These are phyloP conservation scores for Ameiurus melas DNA, from an alignment of 2,113 vertebrate species.

Conservation along the genomic window DNA sequence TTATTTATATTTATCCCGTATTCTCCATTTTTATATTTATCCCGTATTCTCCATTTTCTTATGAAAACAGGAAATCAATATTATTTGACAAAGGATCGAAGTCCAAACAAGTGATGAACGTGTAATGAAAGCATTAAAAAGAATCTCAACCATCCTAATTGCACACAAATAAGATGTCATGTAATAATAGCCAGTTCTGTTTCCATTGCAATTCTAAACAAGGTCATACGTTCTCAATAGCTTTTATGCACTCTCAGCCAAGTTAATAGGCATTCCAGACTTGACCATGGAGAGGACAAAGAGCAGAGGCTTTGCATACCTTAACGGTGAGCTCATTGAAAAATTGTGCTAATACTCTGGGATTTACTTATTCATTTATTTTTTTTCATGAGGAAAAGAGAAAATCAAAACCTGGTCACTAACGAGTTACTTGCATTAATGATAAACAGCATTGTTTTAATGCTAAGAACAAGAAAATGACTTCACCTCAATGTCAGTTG, in stretches of 20 bases:
- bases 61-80: not conserved
- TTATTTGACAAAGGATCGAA: constrained; percentile 3
- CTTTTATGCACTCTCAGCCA: constrained; percentile 13
- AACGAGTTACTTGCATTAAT: constrained; percentile 17
- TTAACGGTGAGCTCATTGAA: constrained; percentile 59
- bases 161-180: not conserved
- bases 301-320: constrained; percentile 52
- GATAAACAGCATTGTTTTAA: not conserved
- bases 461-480: not conserved
- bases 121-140: not conserved
- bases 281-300: constrained; percentile 40
- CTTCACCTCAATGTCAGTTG: not conserved
- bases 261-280: constrained; percentile 34
- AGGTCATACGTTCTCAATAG: constrained; percentile 23
- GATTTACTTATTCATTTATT: not conserved
- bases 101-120: not conserved
- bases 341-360: not conserved
- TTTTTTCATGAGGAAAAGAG: not conserved
- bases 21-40: constrained; percentile 1
- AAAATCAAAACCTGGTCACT: not conserved
- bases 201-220: constrained; percentile 8
- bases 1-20: not conserved
- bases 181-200: not conserved
- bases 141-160: constrained; percentile 1
- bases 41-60: not conserved